Percentiles rank a stretch among this genome's conserved stretches.
phyloP scores from a whole-genome alignment of 2,797 vertebrate species.

The Sebastes matsubarae region DNA sequence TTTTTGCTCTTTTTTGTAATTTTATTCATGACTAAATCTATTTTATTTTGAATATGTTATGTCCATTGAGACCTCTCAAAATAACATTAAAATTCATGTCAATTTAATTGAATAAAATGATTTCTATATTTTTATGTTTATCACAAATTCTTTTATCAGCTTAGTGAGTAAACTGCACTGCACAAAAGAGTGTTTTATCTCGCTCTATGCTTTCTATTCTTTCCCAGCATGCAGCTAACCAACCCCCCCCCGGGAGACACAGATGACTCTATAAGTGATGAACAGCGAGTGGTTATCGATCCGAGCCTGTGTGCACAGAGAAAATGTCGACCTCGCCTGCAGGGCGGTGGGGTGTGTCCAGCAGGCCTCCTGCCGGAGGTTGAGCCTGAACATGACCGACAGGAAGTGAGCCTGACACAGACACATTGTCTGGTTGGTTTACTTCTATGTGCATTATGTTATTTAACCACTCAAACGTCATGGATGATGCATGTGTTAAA shows the following conservation, averaged over 20 bases:
- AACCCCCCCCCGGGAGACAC: slow-evolving; percentile 20
- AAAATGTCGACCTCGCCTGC: slow-evolving; percentile 28
- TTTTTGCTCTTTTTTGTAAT: not conserved
- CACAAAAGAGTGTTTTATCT: not conserved
- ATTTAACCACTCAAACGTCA: not conserved
- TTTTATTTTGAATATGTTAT: not conserved
- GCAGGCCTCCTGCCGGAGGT: slow-evolving; percentile 3
- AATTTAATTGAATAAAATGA: not conserved
- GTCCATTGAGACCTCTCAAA: not conserved
- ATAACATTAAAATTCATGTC: not conserved
- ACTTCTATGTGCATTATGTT: not conserved
- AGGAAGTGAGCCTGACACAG: not conserved
- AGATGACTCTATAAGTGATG: slow-evolving; percentile 44
- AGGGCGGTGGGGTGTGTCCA: slow-evolving; percentile 29
- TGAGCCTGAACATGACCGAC: slow-evolving; percentile 1
- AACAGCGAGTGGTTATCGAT: slow-evolving; percentile 59
- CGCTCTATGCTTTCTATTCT: not conserved
- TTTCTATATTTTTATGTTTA: not conserved
- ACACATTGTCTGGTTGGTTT: not conserved
- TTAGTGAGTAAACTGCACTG: not conserved
- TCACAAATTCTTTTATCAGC: not conserved
- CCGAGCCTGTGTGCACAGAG: slow-evolving; percentile 11
- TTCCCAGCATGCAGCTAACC: slow-evolving; percentile 9
- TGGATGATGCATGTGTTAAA: not conserved
- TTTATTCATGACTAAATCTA: not conserved